Evolutionary conservation across 2,888 invertebrate genomes (phyloP).

Genomic region (Zeuzera pyrina): DNA sequence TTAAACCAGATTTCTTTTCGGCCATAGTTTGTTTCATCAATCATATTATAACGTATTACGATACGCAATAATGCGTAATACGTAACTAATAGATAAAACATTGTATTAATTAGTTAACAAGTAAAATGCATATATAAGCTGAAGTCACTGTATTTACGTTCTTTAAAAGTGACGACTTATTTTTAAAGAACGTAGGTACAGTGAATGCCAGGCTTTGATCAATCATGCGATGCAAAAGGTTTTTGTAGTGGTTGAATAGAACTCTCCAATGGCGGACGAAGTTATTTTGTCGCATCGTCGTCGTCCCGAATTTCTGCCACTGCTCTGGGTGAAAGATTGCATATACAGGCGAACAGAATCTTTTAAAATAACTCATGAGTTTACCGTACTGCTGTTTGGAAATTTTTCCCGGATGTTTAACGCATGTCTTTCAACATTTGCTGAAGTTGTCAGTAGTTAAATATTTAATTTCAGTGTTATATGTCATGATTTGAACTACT

Average conservation of each 20-base stretch:
- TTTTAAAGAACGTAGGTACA: constrained; percentile 42
- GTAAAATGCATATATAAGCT: not conserved
- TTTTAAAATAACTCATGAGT: constrained; percentile 41
- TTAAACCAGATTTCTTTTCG: too few relatives aligned
- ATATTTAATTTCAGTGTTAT: too few relatives aligned
- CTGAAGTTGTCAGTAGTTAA: too few relatives aligned
- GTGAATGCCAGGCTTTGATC: constrained; percentile 59
- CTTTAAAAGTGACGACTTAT: too few relatives aligned
- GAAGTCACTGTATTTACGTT: too few relatives aligned
- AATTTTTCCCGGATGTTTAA: too few relatives aligned
- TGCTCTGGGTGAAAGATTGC: constrained; percentile 50
- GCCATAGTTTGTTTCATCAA: too few relatives aligned
- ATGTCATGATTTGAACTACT: too few relatives aligned
- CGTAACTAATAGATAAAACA: too few relatives aligned
- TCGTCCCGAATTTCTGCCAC: constrained; percentile 35
- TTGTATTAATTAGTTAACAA: not conserved
- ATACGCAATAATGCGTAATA: too few relatives aligned
- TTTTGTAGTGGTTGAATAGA: constrained; percentile 59
- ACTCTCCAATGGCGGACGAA: constrained; percentile 39
- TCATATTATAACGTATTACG: too few relatives aligned
- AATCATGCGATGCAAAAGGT: constrained; percentile 62
- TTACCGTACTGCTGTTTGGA: not conserved
- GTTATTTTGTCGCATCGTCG: constrained; percentile 53
- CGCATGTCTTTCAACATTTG: too few relatives aligned
- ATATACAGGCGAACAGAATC: constrained; percentile 37